A percentile compares a stretch with the other conserved stretches of the same genome.
phyloP scores from a whole-genome alignment of 2,888 invertebrate species.

The Hypercompe scribonia region DNA sequence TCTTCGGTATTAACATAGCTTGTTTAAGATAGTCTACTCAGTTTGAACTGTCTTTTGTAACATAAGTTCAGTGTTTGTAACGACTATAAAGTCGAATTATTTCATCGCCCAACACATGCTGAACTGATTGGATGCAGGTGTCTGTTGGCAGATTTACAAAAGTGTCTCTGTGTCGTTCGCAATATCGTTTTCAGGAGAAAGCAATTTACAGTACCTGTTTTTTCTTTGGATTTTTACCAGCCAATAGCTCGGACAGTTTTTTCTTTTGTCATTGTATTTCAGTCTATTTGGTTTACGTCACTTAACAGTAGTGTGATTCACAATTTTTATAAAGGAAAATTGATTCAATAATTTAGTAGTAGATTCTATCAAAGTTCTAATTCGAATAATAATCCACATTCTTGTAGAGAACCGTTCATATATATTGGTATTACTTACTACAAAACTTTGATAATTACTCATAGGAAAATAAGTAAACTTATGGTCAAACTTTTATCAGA shows the following conservation, averaged over 20 bases:
- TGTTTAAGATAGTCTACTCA: not conserved
- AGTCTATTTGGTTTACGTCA: not conserved
- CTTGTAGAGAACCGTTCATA: no score
- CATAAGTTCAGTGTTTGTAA: no score
- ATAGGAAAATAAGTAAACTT: no score
- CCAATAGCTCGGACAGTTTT: conserved; percentile 15
- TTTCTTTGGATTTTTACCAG: conserved; percentile 26
- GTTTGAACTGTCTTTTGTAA: not conserved
- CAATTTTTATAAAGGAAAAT: no score
- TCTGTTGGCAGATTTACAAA: conserved; percentile 36
- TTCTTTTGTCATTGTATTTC: not conserved
- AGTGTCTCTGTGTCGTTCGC: conserved; percentile 25
- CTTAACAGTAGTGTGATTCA: not conserved
- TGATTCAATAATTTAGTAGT: no score
- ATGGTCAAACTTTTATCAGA: no score
- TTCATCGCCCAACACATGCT: conserved; percentile 13
- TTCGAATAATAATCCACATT: no score
- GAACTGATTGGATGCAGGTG: conserved; percentile 23
- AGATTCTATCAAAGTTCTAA: no score
- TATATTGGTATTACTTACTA: no score
- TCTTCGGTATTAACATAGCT: not conserved
- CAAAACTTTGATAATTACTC: no score
- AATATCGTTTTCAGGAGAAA: conserved; percentile 40
- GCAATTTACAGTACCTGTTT: conserved; percentile 37
- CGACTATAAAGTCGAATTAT: not conserved